Evolutionary conservation across 2,888 invertebrate genomes (phyloP), one percentile per base, ranked within the genome.

Genomic region (Cistogaster globosa): DNA sequence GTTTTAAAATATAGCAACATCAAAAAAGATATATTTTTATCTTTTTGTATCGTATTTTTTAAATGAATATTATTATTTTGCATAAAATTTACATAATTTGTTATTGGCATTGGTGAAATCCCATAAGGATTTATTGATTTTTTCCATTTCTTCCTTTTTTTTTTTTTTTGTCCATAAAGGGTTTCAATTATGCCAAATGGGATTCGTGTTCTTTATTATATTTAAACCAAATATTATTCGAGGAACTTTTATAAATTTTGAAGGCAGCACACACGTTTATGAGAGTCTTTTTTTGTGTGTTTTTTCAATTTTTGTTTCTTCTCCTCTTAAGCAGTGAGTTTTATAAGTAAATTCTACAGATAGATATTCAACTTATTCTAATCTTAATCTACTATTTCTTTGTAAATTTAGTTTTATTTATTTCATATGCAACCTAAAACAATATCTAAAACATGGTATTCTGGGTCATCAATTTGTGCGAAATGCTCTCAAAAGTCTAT

Each of bases 41-140:
- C 67, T 32, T 32, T 7, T 7, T 7, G 36, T 51, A 69, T 82
- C 78, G 82, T 80, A 32, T 51, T 48, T 76, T 18, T 62, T 68
- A 45, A 79, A 48, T 0, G 51, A 57, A 72, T 53, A 75, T 32
- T 42, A 42, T 42, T 79, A 18, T 76, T 79, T 57, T 78, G 78
- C 69, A 85, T 78, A 82, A 78, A 82, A 85, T 85, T 85, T 85
- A 71, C 82, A 85, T 85, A 82, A 79, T 82, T 79, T 78, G 60
- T 32, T 32, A 12, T 65, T 81, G 51, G 38, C 16, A 74, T 48
- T 63, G 55, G 0, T 71, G 18, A 60, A 82, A 65, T 79, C 78
- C 82, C 85, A 60, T 48, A 58, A 62, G 81, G 78, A 82, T 85
- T 85, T 85, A 82, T 82, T 82, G 78, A 85, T 82, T 85, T 79